A percentile compares a stretch with the other conserved stretches of the same genome.
Conservation (phyloP, 2,113 vertebrate genomes). For the Phaethornis superciliosus region DNA sequence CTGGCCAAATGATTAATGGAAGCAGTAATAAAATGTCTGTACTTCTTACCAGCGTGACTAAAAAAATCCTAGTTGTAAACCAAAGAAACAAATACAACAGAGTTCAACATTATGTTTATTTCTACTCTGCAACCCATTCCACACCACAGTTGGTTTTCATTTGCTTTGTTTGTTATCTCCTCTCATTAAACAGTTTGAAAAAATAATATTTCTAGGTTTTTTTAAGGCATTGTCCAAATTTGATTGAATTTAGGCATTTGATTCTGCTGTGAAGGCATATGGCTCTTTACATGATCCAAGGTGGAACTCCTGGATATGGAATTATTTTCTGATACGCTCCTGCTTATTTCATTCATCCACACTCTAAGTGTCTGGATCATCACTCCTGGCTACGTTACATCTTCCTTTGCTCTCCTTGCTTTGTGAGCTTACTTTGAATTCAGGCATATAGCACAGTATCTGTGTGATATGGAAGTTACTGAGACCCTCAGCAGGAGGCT, state of each 20-base stretch:
- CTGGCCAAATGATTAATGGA: background rate
- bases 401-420: background rate
- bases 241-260: background rate
- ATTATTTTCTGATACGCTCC: background rate
- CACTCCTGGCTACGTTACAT: background rate
- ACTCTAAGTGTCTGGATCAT: background rate
- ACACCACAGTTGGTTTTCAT: background rate
- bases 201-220: background rate
- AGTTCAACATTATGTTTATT: background rate
- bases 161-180: background rate
- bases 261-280: background rate
- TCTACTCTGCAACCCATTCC: background rate
- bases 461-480: background rate
- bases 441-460: background rate
- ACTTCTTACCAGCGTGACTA: fast-evolving
- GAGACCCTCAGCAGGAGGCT: slow-evolving; percentile 32
- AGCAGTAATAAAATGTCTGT: background rate
- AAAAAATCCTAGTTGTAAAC: background rate
- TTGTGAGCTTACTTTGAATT: background rate
- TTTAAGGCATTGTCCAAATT: background rate
- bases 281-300: background rate
- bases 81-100: background rate
- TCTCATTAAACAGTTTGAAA: background rate
- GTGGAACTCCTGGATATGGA: background rate
- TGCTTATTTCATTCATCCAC: background rate